These are phyloP conservation scores for Itoplectis maculator DNA, from an alignment of 2,888 invertebrate genomes.

Conservation along the genomic window DNA sequence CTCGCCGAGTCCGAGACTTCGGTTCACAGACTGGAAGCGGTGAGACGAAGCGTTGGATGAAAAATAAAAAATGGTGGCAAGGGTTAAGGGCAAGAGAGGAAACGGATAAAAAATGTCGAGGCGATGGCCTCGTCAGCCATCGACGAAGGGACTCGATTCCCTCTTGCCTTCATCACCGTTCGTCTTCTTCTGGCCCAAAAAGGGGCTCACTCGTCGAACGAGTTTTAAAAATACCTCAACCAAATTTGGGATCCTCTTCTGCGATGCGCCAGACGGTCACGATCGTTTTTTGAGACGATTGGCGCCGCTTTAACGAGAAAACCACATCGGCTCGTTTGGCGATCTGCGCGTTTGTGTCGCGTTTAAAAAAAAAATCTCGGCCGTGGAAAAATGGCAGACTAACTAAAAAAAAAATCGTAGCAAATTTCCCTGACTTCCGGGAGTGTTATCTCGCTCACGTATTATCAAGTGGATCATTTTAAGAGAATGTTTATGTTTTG, in stretches of 20 bases:
- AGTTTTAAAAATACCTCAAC: conserved; percentile 77
- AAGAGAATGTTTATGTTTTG: neutral
- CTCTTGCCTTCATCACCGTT: conserved; percentile 11
- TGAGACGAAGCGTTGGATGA: conserved; percentile 33
- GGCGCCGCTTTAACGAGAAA: conserved; percentile 70
- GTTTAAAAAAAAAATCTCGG: no score
- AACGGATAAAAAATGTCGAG: conserved; percentile 42
- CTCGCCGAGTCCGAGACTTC: conserved; percentile 15
- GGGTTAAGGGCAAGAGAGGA: conserved; percentile 34
- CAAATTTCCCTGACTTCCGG: no score
- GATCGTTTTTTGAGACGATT: conserved; percentile 73
- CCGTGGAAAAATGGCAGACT: no score
- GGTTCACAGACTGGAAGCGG: neutral
- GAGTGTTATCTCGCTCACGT: no score
- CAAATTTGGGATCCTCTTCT: conserved; percentile 53
- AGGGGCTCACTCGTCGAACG: conserved; percentile 73
- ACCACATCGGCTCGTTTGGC: conserved; percentile 30
- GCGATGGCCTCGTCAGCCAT: conserved; percentile 24
- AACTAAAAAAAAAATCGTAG: no score
- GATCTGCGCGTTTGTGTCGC: conserved; percentile 10
- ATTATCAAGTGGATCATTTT: conserved; percentile 2
- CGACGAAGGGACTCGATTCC: conserved; percentile 35
- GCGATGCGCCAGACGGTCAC: conserved; percentile 50
- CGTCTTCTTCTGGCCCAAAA: conserved; percentile 66
- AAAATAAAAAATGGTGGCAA: conserved; percentile 38